phyloP scores from a whole-genome alignment of 2,888 invertebrate genomes.

The Agapostemon virescens region DNA sequence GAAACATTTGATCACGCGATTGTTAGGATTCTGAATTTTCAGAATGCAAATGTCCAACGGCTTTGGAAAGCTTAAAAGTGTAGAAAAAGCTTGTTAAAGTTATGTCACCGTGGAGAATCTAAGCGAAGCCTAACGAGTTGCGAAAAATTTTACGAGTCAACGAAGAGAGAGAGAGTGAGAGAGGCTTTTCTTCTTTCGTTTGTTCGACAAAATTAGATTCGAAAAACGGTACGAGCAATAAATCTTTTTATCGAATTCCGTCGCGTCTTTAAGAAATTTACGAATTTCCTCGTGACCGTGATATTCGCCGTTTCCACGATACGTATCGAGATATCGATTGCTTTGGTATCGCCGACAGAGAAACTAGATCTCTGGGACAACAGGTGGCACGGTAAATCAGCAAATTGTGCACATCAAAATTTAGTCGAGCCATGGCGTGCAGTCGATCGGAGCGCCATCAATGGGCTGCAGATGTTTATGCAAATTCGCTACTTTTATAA shows the following conservation, averaged over 20 bases:
- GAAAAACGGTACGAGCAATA: not conserved
- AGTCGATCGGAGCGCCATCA: not conserved
- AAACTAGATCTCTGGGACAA: slow-evolving; percentile 16
- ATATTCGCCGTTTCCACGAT: not conserved
- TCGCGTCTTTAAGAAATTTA: slow-evolving; percentile 58
- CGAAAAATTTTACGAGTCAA: not conserved
- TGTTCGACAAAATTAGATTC: not conserved
- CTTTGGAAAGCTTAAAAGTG: slow-evolving; percentile 16
- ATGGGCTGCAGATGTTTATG: not conserved
- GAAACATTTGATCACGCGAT: slow-evolving; percentile 1
- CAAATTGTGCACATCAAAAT: slow-evolving; percentile 22
- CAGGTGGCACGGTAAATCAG: slow-evolving; percentile 21
- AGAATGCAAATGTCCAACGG: not conserved
- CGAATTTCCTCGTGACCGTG: slow-evolving; percentile 24
- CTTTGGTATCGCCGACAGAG: not conserved
- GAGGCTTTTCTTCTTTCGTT: not conserved
- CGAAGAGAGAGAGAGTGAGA: too few species aligned
- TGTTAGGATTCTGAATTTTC: slow-evolving; percentile 7
- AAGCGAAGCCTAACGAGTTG: slow-evolving; percentile 14
- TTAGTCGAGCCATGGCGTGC: not conserved
- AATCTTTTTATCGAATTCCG: slow-evolving; percentile 18
- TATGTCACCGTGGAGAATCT: slow-evolving; percentile 8
- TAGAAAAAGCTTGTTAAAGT: slow-evolving; percentile 7
- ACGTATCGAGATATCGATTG: slow-evolving; percentile 15
- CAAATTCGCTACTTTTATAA: not conserved